A percentile compares a stretch with the other conserved stretches of the same genome.
These are phyloP conservation scores for Morpho achilles DNA, from an alignment of 2,888 invertebrate genomes.

Conservation along the genomic window DNA sequence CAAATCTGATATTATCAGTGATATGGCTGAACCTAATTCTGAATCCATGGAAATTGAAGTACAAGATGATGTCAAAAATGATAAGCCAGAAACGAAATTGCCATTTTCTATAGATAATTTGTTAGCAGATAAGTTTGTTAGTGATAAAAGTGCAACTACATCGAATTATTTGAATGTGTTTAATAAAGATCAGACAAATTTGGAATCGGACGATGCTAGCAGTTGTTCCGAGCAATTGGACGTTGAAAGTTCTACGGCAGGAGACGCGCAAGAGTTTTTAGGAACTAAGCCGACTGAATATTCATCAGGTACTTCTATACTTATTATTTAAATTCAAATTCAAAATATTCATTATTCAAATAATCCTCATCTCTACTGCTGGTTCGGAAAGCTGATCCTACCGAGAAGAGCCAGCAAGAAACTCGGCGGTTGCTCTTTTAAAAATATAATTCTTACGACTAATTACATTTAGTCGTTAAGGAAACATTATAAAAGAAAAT, in stretches of 20 bases:
- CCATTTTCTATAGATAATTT: slow-evolving; percentile 69
- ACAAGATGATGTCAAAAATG: slow-evolving; percentile 37
- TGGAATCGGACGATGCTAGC: slow-evolving; percentile 48
- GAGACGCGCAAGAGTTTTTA: slow-evolving; percentile 52
- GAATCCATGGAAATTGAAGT: slow-evolving; percentile 31
- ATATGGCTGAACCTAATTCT: slow-evolving; percentile 20
- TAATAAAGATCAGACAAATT: slow-evolving; percentile 39
- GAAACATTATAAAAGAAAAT: too few species aligned
- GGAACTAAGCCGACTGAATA: slow-evolving; percentile 52
- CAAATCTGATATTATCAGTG: background rate
- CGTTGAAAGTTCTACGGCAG: slow-evolving; percentile 56
- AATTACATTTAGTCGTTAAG: too few species aligned
- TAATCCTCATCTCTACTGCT: too few species aligned
- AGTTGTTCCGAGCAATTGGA: slow-evolving; percentile 62
- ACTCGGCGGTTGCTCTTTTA: too few species aligned
- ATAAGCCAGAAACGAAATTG: slow-evolving; percentile 52
- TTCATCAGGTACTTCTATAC: slow-evolving; percentile 50
- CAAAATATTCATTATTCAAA: too few species aligned
- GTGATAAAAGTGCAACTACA: slow-evolving; percentile 22
- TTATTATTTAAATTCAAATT: too few species aligned
- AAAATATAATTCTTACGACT: too few species aligned
- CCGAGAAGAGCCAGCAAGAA: too few species aligned
- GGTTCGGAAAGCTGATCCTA: too few species aligned
- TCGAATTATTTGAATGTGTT: slow-evolving; percentile 23
- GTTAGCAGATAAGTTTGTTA: slow-evolving; percentile 57